phyloP scores from a whole-genome alignment of 1,140 invertebrate genomes.

The Asbolus verrucosus region DNA sequence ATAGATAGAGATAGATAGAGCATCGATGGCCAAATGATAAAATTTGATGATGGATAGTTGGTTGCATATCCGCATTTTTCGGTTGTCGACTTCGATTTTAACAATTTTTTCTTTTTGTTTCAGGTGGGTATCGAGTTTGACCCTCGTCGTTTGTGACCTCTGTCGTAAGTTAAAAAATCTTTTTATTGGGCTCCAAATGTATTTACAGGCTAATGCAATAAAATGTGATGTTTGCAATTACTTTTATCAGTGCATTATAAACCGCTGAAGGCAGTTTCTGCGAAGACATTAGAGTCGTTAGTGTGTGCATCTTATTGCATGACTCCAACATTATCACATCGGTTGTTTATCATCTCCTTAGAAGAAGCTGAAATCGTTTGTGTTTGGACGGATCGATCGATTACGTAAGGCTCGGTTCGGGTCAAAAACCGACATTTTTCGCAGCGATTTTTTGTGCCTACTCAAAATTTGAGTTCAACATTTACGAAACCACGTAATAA shows the following conservation, averaged over 20 bases:
- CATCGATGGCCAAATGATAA: no score
- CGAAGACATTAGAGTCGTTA: neutral
- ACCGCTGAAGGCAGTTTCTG: constrained; percentile 6
- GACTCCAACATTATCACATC: constrained; percentile 1
- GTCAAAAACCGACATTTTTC: constrained; percentile 38
- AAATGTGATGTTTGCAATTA: constrained; percentile 31
- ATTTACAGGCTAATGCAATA: neutral
- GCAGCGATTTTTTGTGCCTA: neutral
- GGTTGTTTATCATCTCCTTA: neutral
- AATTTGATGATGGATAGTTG: no score
- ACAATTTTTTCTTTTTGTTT: constrained; percentile 24
- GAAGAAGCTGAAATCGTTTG: no score
- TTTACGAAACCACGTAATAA: no score
- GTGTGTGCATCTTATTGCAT: constrained; percentile 11
- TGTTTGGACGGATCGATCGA: neutral
- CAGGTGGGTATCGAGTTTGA: constrained; percentile 16
- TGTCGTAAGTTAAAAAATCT: constrained; percentile 1
- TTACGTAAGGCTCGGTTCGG: constrained; percentile 8
- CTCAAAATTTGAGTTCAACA: no score
- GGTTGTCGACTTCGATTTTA: no score
- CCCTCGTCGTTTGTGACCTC: neutral
- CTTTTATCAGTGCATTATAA: constrained; percentile 21
- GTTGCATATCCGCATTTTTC: neutral
- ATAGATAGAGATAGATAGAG: no score
- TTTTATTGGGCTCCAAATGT: neutral